These are phyloP conservation scores for Bathynomus jamesi DNA, from an alignment of 1,140 invertebrate genomes.

Conservation along the genomic window DNA sequence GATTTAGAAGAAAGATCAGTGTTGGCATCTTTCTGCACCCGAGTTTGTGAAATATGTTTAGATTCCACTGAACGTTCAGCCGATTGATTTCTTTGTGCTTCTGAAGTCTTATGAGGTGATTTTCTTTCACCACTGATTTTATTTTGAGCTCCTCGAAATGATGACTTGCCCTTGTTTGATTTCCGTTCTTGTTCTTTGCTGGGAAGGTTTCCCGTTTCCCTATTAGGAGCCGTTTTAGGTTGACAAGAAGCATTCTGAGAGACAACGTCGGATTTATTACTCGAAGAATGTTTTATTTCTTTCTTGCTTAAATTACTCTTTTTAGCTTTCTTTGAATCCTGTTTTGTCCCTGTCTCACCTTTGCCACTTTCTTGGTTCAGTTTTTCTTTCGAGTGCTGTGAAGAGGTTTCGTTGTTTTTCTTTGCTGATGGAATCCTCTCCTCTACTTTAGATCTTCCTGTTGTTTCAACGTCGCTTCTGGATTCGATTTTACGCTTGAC, in stretches of 20 bases:
- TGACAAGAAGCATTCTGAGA: too few species aligned
- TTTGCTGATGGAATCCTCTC: not conserved
- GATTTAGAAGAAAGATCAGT: conserved; percentile 1
- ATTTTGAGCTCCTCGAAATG: too few species aligned
- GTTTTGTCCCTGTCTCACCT: not conserved
- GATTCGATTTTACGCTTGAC: not conserved
- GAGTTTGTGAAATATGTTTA: not conserved
- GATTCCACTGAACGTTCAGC: not conserved
- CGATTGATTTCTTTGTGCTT: too few species aligned
- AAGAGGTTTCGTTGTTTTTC: not conserved
- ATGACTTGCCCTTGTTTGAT: not conserved
- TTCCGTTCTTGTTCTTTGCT: not conserved
- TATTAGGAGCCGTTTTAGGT: too few species aligned
- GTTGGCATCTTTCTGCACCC: too few species aligned
- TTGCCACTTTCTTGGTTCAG: not conserved
- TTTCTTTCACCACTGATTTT: too few species aligned
- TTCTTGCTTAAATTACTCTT: not conserved
- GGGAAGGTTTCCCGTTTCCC: not conserved
- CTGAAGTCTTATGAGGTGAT: too few species aligned
- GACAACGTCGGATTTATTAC: too few species aligned
- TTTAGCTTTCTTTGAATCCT: not conserved
- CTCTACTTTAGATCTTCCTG: not conserved
- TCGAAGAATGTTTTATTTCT: not conserved
- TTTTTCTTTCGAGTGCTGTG: not conserved
- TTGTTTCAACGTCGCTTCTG: not conserved